Percentiles rank a stretch among this genome's conserved stretches.
phyloP scores from a whole-genome alignment of 2,888 invertebrate species.

The Drosophila suboccidentalis region DNA sequence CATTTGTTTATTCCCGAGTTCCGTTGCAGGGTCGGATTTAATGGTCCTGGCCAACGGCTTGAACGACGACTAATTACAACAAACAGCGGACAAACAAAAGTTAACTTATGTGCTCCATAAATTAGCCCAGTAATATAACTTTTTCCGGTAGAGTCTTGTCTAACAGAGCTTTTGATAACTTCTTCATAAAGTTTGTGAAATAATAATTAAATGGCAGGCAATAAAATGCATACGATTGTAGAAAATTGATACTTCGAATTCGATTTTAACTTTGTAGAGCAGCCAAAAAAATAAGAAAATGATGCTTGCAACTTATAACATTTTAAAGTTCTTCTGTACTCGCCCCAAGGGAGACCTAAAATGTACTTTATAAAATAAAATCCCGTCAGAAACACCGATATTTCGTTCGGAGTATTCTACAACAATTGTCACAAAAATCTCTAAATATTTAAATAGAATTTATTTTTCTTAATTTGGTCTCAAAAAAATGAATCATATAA shows the following conservation, averaged over 20 bases:
- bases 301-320: too few species aligned
- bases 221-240: not conserved
- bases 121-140: conserved; percentile 67
- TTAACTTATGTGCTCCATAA: conserved; percentile 81
- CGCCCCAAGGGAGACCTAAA: too few species aligned
- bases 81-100: conserved; percentile 72
- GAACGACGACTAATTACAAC: conserved; percentile 76
- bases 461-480: not conserved
- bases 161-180: conserved; percentile 37
- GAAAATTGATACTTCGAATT: not conserved
- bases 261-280: not conserved
- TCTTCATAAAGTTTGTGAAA: conserved; percentile 35
- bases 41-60: conserved; percentile 74
- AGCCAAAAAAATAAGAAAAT: not conserved
- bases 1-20: conserved; percentile 62
- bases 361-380: too few species aligned
- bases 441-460: not conserved
- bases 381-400: too few species aligned
- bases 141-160: conserved; percentile 51
- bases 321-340: too few species aligned
- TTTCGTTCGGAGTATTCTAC: too few species aligned
- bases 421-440: not conserved
- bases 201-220: conserved; percentile 24
- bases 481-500: not conserved
- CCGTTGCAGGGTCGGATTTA: conserved; percentile 61